A percentile compares a stretch with the other conserved stretches of the same genome.
These are phyloP conservation scores for Sminthurides bifidus DNA, from an alignment of 1,140 invertebrate genomes.

Conservation along the genomic window DNA sequence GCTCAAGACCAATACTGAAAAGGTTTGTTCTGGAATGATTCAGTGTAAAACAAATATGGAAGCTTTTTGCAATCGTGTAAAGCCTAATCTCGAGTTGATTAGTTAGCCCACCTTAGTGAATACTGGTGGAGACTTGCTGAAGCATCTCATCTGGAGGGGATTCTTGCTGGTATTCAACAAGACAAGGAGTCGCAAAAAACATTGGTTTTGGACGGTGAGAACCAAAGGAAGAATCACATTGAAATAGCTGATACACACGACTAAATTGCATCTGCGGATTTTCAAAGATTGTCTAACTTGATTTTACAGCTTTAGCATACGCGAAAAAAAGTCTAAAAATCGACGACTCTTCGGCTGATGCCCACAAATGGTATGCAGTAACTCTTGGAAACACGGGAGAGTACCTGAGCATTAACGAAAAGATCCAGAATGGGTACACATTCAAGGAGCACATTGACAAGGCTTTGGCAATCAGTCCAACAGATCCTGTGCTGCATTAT, in stretches of 20 bases:
- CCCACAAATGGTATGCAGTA: slow-evolving; percentile 70
- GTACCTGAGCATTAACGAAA: slow-evolving; percentile 50
- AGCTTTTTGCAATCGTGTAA: too few species aligned
- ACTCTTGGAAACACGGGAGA: slow-evolving; percentile 52
- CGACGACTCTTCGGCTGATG: slow-evolving; percentile 44
- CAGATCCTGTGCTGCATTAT: slow-evolving; percentile 53
- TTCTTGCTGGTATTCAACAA: slow-evolving; percentile 37
- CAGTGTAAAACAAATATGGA: neutral
- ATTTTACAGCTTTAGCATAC: slow-evolving; percentile 43
- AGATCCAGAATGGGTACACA: slow-evolving; percentile 52
- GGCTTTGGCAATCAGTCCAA: slow-evolving; percentile 52
- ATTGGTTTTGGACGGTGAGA: slow-evolving; percentile 46
- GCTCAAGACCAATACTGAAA: slow-evolving; percentile 30
- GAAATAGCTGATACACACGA: neutral
- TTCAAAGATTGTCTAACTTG: neutral
- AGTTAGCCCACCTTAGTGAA: slow-evolving; percentile 32
- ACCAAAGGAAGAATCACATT: neutral
- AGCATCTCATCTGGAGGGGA: slow-evolving; percentile 46
- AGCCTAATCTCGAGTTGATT: too few species aligned
- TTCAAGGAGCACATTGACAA: slow-evolving; percentile 61
- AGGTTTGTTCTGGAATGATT: slow-evolving; percentile 21
- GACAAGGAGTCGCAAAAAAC: slow-evolving; percentile 43
- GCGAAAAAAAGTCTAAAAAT: slow-evolving; percentile 48
- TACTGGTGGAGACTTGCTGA: slow-evolving; percentile 58
- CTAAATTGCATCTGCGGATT: neutral